Conservation (phyloP, 2,113 vertebrate species). For the Carassius carassius region DNA sequence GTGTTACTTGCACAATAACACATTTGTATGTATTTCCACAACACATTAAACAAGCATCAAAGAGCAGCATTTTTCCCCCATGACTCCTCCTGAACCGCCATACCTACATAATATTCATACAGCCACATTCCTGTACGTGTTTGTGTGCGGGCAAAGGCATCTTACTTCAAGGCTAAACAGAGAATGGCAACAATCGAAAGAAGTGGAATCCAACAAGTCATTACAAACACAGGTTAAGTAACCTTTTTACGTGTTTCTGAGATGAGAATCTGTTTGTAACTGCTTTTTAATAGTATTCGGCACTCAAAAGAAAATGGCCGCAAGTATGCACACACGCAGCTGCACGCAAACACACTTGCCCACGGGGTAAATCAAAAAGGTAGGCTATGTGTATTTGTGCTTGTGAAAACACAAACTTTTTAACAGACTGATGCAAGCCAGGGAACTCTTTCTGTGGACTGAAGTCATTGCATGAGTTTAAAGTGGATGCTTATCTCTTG, state of each 20-base stretch:
- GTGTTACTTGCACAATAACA: conserved; percentile 27
- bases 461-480: neutral
- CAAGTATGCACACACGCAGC: conserved; percentile 19
- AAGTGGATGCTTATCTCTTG: neutral
- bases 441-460: neutral
- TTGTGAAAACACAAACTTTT: conserved; percentile 43
- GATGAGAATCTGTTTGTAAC: conserved; percentile 39
- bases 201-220: conserved; percentile 45
- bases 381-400: conserved; percentile 23
- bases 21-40: conserved; percentile 29
- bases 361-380: conserved; percentile 20
- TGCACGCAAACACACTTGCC: conserved; percentile 1
- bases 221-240: conserved; percentile 37
- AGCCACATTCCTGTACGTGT: conserved; percentile 45
- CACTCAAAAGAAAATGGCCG: neutral
- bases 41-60: conserved; percentile 24
- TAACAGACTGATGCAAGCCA: conserved; percentile 13
- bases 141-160: conserved; percentile 3
- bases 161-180: neutral
- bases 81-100: conserved; percentile 26
- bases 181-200: conserved; percentile 33
- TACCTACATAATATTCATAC: conserved; percentile 23
- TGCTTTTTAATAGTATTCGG: conserved; percentile 37
- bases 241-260: conserved; percentile 33
- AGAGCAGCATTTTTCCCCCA: conserved; percentile 45